Evolutionary conservation across 2,888 invertebrate species (phyloP).

Genomic region (Acrobasis consociella): DNA sequence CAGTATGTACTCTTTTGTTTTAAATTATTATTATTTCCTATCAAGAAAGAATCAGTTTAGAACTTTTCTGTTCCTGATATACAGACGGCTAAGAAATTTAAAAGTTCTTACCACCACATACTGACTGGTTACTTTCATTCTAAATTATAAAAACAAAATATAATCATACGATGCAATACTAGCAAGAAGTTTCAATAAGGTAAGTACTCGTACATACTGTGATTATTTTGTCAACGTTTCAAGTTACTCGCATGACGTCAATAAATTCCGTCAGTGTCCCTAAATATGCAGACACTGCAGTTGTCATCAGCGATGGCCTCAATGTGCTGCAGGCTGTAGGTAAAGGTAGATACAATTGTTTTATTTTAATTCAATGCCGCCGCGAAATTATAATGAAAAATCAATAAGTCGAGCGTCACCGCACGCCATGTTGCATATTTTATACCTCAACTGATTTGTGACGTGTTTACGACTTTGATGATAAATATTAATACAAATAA

Average conservation of each 20-base stretch:
- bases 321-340: background rate
- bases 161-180: too few relatives aligned
- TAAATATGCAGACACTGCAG: conserved; percentile 17
- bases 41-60: too few relatives aligned
- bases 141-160: too few relatives aligned
- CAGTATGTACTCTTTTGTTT: too few relatives aligned
- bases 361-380: conserved; percentile 21
- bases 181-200: background rate
- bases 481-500: background rate
- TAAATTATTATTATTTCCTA: too few relatives aligned
- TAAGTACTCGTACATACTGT: background rate
- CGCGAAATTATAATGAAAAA: conserved; percentile 20
- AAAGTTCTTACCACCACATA: too few relatives aligned
- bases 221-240: background rate
- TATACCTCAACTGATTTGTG: too few relatives aligned
- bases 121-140: too few relatives aligned
- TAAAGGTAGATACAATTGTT: background rate
- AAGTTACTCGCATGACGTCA: background rate
- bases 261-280: background rate
- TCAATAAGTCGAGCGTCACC: conserved; percentile 17
- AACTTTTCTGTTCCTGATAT: too few relatives aligned
- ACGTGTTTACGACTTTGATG: too few relatives aligned
- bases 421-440: background rate
- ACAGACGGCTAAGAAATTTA: too few relatives aligned
- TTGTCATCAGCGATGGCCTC: conserved; percentile 12